Base-by-base conservation (phyloP, 2,797 vertebrate genomes). In the Todus mexicanus region DNA sequence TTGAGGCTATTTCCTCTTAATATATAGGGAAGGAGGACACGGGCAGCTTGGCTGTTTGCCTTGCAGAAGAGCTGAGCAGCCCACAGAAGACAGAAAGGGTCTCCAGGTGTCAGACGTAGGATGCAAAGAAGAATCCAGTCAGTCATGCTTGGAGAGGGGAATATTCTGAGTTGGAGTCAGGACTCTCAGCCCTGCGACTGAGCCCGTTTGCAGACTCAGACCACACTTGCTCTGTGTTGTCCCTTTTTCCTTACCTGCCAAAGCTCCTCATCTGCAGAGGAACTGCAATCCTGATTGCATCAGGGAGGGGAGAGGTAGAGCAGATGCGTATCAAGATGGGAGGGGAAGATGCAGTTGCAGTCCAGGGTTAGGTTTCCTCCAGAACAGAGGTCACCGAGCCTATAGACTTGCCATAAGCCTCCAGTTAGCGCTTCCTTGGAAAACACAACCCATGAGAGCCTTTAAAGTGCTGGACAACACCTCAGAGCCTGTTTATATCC, bases 281-380 rank as follows among this genome's bases (percentile, higher is more conserved):
- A 40, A 15, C 3, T 22, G 16, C 35, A 31, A 20, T 31, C n/a
- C 35, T 12, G 1, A 22, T 29, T 38, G 18, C 19, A 5, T 5
- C 1, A 0, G 31, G 57, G 50, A 5, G 5, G 23, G 42, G 18
- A 29, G 45, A 65, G n/a, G 74, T 15, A 11, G 76, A 43, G 53
- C 1, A 5, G 71, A 9, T 29, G 33, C 14, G 2, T 3, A 3
- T 9, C 21, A 1, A 0, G 27, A 4, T 12, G 15, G 21, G 12
- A 14, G 31, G 48, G 57, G 35, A 69, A 56, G 35, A 26, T 53
- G 23, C 17, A 33, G 0, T 1, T 35, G 29, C 47, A 43, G 29
- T 3, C 33, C 54, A 45, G 63, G 21, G 22, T 17, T 9, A 10
- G 43, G 43, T 54, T 60, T 66, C 33, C 63, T 37, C 12, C 48